phyloP scores from a whole-genome alignment of 2,888 invertebrate genomes.

The Parapristionchus giblindavisi region DNA sequence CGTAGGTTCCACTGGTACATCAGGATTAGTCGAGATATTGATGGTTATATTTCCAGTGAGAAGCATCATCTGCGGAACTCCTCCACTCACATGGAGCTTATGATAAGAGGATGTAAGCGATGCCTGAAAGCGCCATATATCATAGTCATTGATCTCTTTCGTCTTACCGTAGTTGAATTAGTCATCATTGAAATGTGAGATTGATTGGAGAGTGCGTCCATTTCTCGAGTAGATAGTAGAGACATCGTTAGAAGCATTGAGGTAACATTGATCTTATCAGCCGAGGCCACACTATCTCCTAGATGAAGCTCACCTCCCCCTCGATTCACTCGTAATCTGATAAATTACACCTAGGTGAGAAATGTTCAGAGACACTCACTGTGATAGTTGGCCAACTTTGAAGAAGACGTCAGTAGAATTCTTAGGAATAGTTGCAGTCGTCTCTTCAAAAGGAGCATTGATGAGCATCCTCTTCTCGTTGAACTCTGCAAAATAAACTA shows the following conservation, averaged over 20 bases:
- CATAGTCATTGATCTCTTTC: background rate
- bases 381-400: constrained; percentile 11
- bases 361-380: constrained; percentile 12
- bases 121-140: constrained; percentile 14
- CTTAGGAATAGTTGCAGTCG: constrained; percentile 9
- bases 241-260: constrained; percentile 20
- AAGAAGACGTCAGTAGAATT: constrained; percentile 23
- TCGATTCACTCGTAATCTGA: constrained; percentile 20
- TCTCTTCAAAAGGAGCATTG: constrained; percentile 34
- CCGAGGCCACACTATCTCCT: background rate
- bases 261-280: constrained; percentile 27
- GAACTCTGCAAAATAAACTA: constrained; percentile 16
- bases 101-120: constrained; percentile 32
- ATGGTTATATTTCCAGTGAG: constrained; percentile 34
- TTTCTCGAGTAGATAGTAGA: constrained; percentile 20
- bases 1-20: background rate
- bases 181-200: constrained; percentile 34
- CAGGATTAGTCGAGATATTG: constrained; percentile 35
- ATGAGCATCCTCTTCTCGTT: constrained; percentile 35
- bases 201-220: constrained; percentile 17
- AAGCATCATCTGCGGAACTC: constrained; percentile 31
- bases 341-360: background rate
- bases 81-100: constrained; percentile 19
- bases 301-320: constrained; percentile 31
- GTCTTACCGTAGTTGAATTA: constrained; percentile 35